Base-by-base conservation (phyloP, 2,797 vertebrate species). In the Oryzias dopingdopingensis region DNA sequence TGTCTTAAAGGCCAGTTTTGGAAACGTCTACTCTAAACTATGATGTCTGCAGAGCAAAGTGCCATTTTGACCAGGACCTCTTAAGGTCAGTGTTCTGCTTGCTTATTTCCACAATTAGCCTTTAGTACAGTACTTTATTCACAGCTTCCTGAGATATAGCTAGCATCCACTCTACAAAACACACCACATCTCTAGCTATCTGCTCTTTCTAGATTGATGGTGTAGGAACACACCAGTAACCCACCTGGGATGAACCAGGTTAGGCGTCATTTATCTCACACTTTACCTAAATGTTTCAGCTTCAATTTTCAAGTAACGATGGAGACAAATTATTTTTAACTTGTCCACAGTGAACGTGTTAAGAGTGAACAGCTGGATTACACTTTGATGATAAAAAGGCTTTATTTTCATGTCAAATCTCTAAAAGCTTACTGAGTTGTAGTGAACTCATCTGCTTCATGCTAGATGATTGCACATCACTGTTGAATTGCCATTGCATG, bases 111-210 rank as follows among this genome's bases (percentile, higher is more conserved):
- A 68, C 48, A 71, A 59, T 70, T 76, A 82, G 67, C 83, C 87
- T 85, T 86, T 84, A 83, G 82, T 86, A 86, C 81, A 86, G 76
- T 82, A 82, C 78, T 81, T 72, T 66, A 60, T 72, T 69, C 67
- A 85, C 86, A 87, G 86, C 87, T 89, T 90, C 89, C 90, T 91
- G 90, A 91, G 90, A 89, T 84, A 88, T 84, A 88, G 86, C 84
- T 84, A 86, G 86, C 81, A 79, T 80, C 65, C 72, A 49, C 65
- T 76, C 77, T 68, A 74, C 73, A 62, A 82, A 82, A 62, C 62
- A 77, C 72, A 77, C 62, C 72, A 58, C 65, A 83, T 70, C 70
- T 82, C 82, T 85, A 86, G 78, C 84, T 88, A 88, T 79, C 80
- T 77, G 80, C 82, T 86, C 80, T 78, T 76, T 65, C 52, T 57